Base-by-base conservation (phyloP, 2,888 invertebrate species). In the Pheosia gnoma region DNA sequence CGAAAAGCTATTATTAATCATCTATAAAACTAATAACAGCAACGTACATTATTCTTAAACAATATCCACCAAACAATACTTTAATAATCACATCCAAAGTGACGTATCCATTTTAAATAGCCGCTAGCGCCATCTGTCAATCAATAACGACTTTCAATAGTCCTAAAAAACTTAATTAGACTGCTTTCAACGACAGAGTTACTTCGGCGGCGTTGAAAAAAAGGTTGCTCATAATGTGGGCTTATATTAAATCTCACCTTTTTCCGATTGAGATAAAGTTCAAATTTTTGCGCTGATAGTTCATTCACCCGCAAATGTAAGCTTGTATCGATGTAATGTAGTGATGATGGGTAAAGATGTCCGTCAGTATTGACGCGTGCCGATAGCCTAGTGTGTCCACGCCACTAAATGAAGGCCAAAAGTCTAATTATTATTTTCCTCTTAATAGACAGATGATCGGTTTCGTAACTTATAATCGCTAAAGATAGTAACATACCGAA, bases 41-140 rank as follows among this genome's bases (percentile, higher is more conserved):
- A 38, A 62, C 56, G 67, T 60, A 45, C 68, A 57, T 13, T 61
- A 67, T 59, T 68, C 45, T 67, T 65, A 69, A 75, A 71, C 67
- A 58, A 69, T 63, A 65, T 65, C 47, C 69, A 58, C 61, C 59
- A 72, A 65, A 73, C 75, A 76, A 77, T 75, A 59, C 74, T 75
- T 77, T 75, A 78, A 81, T 82, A 81, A 84, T 81, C 77, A 77
- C 74, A 83, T 81, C 78, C 65, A 73, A 82, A 85, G 77, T 79
- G 82, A 86, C 79, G 82, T 87, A 88, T 90, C 83, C 85, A 91
- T 91, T 89, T 87, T 82, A 83, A 86, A 86, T 81, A 75, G 90
- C 92, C 91, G 85, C 87, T 88, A 90, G 93, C 92, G 91, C 91
- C 93, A 90, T 87, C 88, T 91, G 91, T 84, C 93, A 91, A 88